These are phyloP conservation scores for Polydrusus tereticollis DNA, from an alignment of 2,888 invertebrate species.

Conservation along the genomic window DNA sequence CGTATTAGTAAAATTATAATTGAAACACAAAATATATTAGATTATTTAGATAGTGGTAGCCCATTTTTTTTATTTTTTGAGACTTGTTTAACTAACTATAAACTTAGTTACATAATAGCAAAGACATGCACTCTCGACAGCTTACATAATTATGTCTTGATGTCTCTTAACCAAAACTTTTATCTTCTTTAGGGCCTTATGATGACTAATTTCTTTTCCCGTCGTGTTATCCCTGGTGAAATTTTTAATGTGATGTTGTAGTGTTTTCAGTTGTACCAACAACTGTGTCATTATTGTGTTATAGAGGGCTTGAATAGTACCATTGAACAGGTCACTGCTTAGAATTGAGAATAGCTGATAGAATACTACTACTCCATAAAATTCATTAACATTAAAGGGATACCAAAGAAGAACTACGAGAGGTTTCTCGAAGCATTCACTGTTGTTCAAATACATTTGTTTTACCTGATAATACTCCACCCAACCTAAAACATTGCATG, in stretches of 20 bases:
- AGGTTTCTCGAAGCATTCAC: slow-evolving; percentile 14
- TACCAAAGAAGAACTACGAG: slow-evolving; percentile 21
- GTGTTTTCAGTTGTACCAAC: slow-evolving; percentile 14
- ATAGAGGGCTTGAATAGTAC: slow-evolving; percentile 20
- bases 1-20: too few relatives aligned
- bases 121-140: too few relatives aligned
- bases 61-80: too few relatives aligned
- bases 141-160: slow-evolving; percentile 1
- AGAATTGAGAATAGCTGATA: slow-evolving; percentile 20
- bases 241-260: slow-evolving; percentile 24
- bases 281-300: slow-evolving; percentile 25
- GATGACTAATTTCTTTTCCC: neutral
- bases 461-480: slow-evolving; percentile 15
- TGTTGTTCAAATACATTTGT: neutral
- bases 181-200: neutral
- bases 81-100: too few relatives aligned
- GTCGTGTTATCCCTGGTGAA: neutral
- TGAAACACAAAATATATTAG: too few relatives aligned
- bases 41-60: too few relatives aligned
- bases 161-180: slow-evolving; percentile 19
- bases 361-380: slow-evolving; percentile 16
- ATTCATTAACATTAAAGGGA: slow-evolving; percentile 21
- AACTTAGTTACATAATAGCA: too few relatives aligned
- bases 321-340: slow-evolving; percentile 22
- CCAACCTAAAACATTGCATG: slow-evolving; percentile 21